phyloP scores from a whole-genome alignment of 2,888 invertebrate species.

The Lasioglossum leucozonium region DNA sequence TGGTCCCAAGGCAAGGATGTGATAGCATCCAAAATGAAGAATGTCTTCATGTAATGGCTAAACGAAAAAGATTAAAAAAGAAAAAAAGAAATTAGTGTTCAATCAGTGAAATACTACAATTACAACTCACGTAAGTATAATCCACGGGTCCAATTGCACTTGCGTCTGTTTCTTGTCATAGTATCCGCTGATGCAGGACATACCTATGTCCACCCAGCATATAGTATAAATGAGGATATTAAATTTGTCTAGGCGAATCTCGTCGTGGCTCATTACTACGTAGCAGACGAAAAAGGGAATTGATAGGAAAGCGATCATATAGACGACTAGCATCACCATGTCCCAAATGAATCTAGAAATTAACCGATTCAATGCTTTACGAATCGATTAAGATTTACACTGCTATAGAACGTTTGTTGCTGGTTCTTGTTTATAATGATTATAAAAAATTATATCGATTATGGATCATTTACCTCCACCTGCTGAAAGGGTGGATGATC shows the following conservation, averaged over 20 bases:
- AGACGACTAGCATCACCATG: conserved; percentile 75
- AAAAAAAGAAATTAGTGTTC: neutral
- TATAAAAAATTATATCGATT: neutral
- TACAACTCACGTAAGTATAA: conserved; percentile 55
- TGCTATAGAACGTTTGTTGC: neutral
- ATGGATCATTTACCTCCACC: conserved; percentile 58
- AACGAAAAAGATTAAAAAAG: no score
- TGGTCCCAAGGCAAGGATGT: conserved; percentile 80
- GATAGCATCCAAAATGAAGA: conserved; percentile 75
- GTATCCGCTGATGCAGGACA: conserved; percentile 77
- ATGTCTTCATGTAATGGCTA: conserved; percentile 70
- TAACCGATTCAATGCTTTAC: neutral
- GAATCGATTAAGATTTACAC: neutral
- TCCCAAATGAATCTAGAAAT: conserved; percentile 79
- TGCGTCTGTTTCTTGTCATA: conserved; percentile 59
- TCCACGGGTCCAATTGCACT: conserved; percentile 70
- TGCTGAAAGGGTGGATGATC: conserved; percentile 81
- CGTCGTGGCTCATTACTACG: conserved; percentile 75
- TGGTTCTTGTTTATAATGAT: neutral
- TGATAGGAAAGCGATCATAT: conserved; percentile 74
- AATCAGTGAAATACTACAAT: neutral
- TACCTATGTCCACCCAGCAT: conserved; percentile 79
- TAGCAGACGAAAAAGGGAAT: conserved; percentile 80
- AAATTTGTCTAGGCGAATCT: conserved; percentile 69
- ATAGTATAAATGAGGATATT: conserved; percentile 76